A percentile compares a stretch with the other conserved stretches of the same genome.
Conservation (phyloP, 2,113 vertebrate species). For the Pelecanoides urinatrix region DNA sequence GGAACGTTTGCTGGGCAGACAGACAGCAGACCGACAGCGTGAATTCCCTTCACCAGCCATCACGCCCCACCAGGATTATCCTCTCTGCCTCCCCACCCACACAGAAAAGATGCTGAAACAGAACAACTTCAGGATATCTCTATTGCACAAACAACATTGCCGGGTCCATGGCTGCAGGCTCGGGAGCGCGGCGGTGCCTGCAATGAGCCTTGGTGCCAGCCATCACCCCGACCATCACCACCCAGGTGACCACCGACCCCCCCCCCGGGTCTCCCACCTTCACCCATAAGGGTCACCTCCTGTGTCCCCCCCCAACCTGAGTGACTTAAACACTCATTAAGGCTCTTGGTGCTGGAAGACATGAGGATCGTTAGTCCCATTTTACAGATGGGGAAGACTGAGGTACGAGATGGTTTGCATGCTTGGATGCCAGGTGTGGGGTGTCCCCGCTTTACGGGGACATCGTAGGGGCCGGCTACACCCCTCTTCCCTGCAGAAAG, state of each 20-base stretch:
- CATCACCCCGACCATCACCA: background rate
- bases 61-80: background rate
- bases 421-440: fast-evolving
- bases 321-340: fast-evolving
- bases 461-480: fast-evolving
- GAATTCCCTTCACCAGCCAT: background rate
- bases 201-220: background rate
- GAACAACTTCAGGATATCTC: background rate
- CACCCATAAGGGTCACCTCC: background rate
- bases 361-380: fast-evolving
- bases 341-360: background rate
- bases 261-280: background rate
- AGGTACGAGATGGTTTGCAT: fast-evolving
- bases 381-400: background rate
- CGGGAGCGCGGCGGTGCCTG: fast-evolving
- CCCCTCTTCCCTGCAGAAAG: background rate
- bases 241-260: fast-evolving
- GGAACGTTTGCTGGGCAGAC: background rate
- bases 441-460: fast-evolving
- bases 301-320: background rate
- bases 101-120: background rate
- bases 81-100: background rate
- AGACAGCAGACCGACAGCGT: background rate
- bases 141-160: background rate
- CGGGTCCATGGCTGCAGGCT: background rate